phyloP scores from a whole-genome alignment of 2,113 vertebrate genomes.

The Otis tarda region DNA sequence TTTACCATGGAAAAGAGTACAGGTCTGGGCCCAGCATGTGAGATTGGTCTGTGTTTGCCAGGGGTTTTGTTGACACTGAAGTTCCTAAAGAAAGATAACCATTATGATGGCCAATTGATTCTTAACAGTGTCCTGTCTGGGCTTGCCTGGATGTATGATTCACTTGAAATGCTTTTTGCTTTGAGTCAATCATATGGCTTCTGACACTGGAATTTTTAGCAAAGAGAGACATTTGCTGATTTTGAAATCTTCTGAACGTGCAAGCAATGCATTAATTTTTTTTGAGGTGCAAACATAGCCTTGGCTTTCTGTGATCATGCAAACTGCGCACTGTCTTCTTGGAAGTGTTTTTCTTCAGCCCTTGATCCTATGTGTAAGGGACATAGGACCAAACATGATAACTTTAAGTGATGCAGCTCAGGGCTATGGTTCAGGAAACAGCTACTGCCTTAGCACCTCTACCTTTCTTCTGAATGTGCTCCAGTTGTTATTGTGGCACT shows the following conservation, averaged over 20 bases:
- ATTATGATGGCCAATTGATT: conserved; percentile 60
- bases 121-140: conserved; percentile 40
- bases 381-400: background rate
- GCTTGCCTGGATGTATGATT: conserved; percentile 17
- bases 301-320: background rate
- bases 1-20: background rate
- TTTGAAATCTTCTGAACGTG: background rate
- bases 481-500: conserved; percentile 8
- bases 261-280: background rate
- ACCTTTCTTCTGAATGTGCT: background rate
- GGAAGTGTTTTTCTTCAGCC: background rate
- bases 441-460: background rate
- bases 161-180: conserved; percentile 25
- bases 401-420: background rate
- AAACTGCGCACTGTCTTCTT: background rate
- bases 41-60: conserved; percentile 10
- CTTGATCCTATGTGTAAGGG: background rate
- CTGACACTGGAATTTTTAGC: conserved; percentile 28
- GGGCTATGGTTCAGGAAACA: background rate
- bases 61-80: conserved; percentile 33
- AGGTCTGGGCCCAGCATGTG: background rate
- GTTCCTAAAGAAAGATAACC: conserved; percentile 69
- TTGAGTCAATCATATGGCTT: background rate
- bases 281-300: background rate
- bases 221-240: background rate